These are phyloP conservation scores for Patagioenas fasciata DNA, from an alignment of 2,113 vertebrate genomes.

Conservation along the genomic window DNA sequence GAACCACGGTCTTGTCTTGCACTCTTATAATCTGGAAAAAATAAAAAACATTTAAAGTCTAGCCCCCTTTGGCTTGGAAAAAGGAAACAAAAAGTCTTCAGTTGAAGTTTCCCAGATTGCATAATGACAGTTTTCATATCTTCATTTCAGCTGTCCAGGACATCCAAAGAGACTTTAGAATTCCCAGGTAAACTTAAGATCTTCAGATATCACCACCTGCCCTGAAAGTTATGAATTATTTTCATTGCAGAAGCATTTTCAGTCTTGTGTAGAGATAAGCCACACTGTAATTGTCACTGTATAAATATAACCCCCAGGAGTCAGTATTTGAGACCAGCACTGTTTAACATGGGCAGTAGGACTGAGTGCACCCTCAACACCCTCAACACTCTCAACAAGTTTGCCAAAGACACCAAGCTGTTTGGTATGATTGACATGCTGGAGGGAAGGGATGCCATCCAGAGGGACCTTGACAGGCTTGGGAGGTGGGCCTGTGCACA, in stretches of 20 bases:
- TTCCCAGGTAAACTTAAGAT: neutral
- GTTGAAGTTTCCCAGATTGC: neutral
- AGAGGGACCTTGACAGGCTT: no score
- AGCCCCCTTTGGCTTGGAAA: fast-evolving
- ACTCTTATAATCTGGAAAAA: neutral
- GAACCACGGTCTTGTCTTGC: neutral
- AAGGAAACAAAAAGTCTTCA: neutral
- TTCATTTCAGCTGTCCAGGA: neutral
- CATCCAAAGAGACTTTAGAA: neutral
- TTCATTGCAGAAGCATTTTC: neutral
- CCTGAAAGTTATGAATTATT: neutral
- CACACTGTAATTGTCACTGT: neutral
- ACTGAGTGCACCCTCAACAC: no score
- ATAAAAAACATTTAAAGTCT: neutral
- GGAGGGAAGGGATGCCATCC: no score
- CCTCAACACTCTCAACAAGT: no score
- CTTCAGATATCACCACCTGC: neutral
- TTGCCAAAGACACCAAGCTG: no score
- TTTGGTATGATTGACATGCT: no score
- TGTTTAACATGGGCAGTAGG: no score
- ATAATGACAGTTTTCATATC: neutral
- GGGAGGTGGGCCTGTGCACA: no score
- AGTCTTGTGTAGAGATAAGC: neutral
- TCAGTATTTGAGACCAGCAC: no score
- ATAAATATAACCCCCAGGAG: neutral